Evolutionary conservation across 2,113 vertebrate genomes (phyloP), one percentile per base, ranked within the genome.

Genomic region (Hyaena hyaena): DNA sequence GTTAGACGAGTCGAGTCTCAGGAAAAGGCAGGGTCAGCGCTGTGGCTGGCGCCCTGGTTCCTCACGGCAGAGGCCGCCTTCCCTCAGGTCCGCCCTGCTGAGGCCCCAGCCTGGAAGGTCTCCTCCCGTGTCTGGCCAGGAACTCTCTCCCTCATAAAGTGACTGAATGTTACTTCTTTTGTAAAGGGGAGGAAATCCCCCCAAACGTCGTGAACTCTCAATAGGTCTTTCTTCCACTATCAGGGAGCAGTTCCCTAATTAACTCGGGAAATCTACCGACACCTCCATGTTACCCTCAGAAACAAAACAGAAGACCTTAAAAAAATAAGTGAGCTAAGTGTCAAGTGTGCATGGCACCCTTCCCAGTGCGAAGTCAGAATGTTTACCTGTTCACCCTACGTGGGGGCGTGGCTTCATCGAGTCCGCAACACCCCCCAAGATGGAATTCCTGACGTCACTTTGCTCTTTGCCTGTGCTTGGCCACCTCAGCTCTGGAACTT

Each of bases 331-430:
- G 31, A 66, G 69, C 69, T 50, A 17, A 33, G 10, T 24, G 15
- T 24, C 63, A 28, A 50, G 39, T 4, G 4, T 0, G 9, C 24
- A 4, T 0, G 10, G 33, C 5, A 4, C 10, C 28, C 4, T 10
- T 43, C 45, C 50, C 71, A 0, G 0, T 9, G 2, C 82, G 4
- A 4, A 1, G 43, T 16, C 39, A 19, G 17, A 26, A 26, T 23
- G 5, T 11, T 6, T 45, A 4, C 50, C 31, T 39, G 45, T 11
- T 31, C 16, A 17, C 15, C 50, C 50, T 12, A 10, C 39, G 9
- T 0, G 31, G 50, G 21, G 10, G 11, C 2, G 4, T 5, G 48
- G 61, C 24, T 33, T 33, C 26, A 0, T 0, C 12, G 23, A 10
- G 33, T 23, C 55, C 7, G 21, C 11, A 7, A 5, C 4, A 3